Evolutionary conservation across 2,113 vertebrate genomes (phyloP).

Genomic region (Indicator maculatus): DNA sequence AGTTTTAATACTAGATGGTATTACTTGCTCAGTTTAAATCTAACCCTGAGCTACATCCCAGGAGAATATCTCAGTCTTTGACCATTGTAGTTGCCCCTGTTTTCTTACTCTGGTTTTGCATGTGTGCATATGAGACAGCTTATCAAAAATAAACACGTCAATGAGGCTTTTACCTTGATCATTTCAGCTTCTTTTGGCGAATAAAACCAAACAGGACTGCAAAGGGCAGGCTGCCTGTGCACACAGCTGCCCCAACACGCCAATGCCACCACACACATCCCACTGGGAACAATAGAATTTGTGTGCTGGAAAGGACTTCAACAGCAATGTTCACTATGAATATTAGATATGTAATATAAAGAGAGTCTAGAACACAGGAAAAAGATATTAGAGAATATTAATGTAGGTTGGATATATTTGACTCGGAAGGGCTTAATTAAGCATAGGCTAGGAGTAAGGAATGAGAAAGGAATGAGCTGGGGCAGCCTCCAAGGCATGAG

Average conservation of each 20-base stretch:
- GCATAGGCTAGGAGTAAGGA: neutral
- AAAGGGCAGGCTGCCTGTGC: accelerated
- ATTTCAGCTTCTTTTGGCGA: neutral
- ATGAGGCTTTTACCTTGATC: neutral
- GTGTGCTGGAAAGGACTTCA: neutral
- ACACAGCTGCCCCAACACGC: neutral
- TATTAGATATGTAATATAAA: neutral
- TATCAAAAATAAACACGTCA: constrained; percentile 11
- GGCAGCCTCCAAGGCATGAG: neutral
- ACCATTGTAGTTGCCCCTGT: constrained; percentile 12
- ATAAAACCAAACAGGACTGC: neutral
- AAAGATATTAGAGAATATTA: neutral
- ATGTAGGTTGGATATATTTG: neutral
- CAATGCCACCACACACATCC: neutral
- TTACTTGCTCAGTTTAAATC: constrained; percentile 29
- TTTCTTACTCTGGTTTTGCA: constrained; percentile 35
- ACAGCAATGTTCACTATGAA: neutral
- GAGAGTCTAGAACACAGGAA: neutral
- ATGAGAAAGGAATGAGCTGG: neutral
- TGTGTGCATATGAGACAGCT: neutral
- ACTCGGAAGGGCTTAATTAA: neutral
- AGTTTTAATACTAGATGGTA: constrained; percentile 39
- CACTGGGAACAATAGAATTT: neutral
- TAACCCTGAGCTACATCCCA: constrained; percentile 48
- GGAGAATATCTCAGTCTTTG: constrained; percentile 10